These are phyloP conservation scores for Eubucco bourcierii DNA, from an alignment of 2,113 vertebrate species.

Conservation along the genomic window DNA sequence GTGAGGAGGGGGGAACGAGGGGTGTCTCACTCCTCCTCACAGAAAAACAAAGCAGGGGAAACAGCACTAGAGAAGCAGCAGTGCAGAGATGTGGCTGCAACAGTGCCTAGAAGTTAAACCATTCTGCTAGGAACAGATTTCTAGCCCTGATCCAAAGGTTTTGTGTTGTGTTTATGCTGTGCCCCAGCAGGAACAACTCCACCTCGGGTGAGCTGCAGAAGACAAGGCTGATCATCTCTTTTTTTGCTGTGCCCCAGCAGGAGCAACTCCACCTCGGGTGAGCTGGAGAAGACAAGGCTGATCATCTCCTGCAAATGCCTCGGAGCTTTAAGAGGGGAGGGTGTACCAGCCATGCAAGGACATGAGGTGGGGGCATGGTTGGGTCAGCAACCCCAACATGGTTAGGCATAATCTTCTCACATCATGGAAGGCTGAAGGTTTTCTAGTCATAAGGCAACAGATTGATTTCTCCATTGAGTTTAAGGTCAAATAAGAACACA, in stretches of 20 bases:
- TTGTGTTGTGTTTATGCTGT: neutral
- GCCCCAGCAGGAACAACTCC: neutral
- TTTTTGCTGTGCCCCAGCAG: neutral
- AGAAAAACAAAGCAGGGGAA: neutral
- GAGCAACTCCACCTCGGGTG: neutral
- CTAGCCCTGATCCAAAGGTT: neutral
- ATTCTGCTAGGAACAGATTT: neutral
- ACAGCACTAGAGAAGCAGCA: rapidly evolving
- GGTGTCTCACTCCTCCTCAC: rapidly evolving
- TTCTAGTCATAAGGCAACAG: neutral
- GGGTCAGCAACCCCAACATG: neutral
- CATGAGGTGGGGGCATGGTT: neutral
- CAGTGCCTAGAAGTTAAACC: rapidly evolving
- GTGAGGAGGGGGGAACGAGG: neutral
- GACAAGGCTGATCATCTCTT: too few relatives aligned
- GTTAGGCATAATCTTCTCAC: neutral
- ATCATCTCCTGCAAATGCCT: rapidly evolving
- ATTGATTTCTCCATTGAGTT: neutral
- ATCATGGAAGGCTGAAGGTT: neutral
- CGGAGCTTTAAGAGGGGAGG: neutral
- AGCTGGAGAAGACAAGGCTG: neutral
- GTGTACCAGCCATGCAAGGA: neutral
- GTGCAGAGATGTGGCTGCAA: rapidly evolving
- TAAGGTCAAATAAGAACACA: neutral
- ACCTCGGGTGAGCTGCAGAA: too few relatives aligned